Evolutionary conservation across 2,797 vertebrate species (phyloP), one percentile per base, ranked within the genome.

Genomic region (Taeniopygia guttata): DNA sequence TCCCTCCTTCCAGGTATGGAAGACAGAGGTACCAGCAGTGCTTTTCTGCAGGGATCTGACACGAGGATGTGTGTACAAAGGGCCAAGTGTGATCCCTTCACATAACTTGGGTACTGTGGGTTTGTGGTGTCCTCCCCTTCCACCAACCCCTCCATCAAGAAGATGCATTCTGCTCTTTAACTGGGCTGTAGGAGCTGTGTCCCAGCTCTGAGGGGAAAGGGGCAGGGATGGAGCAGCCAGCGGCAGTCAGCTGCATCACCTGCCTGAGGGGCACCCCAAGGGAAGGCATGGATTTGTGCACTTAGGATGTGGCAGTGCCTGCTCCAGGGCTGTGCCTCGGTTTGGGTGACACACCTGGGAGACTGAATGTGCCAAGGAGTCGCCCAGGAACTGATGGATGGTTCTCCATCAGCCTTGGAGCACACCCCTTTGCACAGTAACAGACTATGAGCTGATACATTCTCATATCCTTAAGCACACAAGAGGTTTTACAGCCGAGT

Each of bases 1-100:
- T 87, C 56, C 42, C 13, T 87, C 13, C n/a, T 34, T 67, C 34
- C 49, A 77, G 34, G 17, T 2, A 2, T 2, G 4, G 79, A 67
- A 70, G 46, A 38, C 1, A 3, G 56, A 73, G 51, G 18, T 60
- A 17, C 17, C 14, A 69, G 75, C 29, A 23, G 38, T 3, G 36
- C 9, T 66, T 34, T 56, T 52, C 58, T 34, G 8, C 30, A 77
- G 60, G n/a, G 17, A 22, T 32, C 66, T 49, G 10, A 40, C 25
- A 16, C 0, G 0, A 69, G 32, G 29, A 36, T 0, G 0, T 1
- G 14, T 20, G 10, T 34, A 10, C 40, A 15, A 34, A 81, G 34
- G 43, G 40, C 23, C 7, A 16, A 42, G 34, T 0, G 0, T 23
- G 68, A 67, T 48, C 29, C n/a, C 6, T 55, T 51, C 1, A 0